phyloP scores from a whole-genome alignment of 2,797 vertebrate species.

The Chloroceryle inda region DNA sequence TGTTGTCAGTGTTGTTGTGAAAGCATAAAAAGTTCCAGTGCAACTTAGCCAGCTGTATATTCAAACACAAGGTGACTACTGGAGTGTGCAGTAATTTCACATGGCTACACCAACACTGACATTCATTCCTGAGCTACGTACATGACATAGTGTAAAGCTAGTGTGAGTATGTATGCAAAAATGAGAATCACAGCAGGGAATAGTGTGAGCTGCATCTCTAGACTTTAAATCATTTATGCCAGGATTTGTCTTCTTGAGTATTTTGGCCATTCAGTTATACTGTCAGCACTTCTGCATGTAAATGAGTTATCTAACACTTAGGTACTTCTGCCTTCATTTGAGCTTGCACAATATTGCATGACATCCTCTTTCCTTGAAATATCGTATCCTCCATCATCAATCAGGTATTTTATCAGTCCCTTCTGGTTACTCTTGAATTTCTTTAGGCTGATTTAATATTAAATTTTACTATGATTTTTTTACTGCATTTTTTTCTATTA shows the following conservation, averaged over 20 bases:
- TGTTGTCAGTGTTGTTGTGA: accelerated
- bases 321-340: background rate
- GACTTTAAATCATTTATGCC: background rate
- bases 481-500: background rate
- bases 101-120: accelerated
- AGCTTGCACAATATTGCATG: background rate
- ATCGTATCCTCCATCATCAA: background rate
- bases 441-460: background rate
- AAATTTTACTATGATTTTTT: conserved; percentile 21
- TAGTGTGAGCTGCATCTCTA: background rate
- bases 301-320: background rate
- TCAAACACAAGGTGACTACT: background rate
- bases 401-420: background rate
- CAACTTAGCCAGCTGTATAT: background rate
- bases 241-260: background rate
- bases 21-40: background rate
- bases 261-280: background rate
- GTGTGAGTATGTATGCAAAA: background rate
- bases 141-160: background rate
- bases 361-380: background rate
- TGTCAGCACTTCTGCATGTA: background rate
- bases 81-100: background rate
- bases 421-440: background rate
- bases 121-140: background rate
- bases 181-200: background rate